Conservation (phyloP, 1,140 invertebrate species). For the Scylla paramamosain region DNA sequence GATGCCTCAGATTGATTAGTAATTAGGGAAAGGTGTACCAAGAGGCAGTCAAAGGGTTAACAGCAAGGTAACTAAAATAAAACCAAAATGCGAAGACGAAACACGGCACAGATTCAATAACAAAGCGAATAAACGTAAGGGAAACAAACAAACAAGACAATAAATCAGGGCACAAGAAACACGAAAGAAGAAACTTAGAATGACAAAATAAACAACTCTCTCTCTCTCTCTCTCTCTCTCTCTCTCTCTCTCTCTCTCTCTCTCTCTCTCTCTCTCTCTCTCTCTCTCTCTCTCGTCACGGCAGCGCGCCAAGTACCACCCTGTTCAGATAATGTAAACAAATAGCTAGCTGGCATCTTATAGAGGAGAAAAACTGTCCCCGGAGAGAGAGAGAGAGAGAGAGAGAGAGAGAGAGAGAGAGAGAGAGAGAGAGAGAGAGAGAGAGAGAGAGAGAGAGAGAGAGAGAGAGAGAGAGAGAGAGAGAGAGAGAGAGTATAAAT, state of each 20-base stretch:
- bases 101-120: too few species aligned
- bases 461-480: not conserved
- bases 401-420: not conserved
- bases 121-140: too few species aligned
- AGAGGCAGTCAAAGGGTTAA: too few species aligned
- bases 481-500: not conserved
- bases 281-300: not conserved
- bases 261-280: conserved; percentile 3
- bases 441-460: not conserved
- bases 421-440: conserved; percentile 18
- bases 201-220: not conserved
- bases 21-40: too few species aligned
- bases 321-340: not conserved
- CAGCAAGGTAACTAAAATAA: too few species aligned
- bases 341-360: not conserved
- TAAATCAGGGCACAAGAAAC: too few species aligned
- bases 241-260: conserved; percentile 15
- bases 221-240: conserved; percentile 20
- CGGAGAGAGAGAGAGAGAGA: not conserved
- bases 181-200: too few species aligned
- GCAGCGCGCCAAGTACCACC: not conserved
- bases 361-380: not conserved
- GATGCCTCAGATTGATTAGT: too few species aligned
- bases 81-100: too few species aligned
- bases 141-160: too few species aligned